A percentile compares a stretch with the other conserved stretches of the same genome.
phyloP scores from a whole-genome alignment of 2,113 vertebrate species.

The Pheucticus melanocephalus region DNA sequence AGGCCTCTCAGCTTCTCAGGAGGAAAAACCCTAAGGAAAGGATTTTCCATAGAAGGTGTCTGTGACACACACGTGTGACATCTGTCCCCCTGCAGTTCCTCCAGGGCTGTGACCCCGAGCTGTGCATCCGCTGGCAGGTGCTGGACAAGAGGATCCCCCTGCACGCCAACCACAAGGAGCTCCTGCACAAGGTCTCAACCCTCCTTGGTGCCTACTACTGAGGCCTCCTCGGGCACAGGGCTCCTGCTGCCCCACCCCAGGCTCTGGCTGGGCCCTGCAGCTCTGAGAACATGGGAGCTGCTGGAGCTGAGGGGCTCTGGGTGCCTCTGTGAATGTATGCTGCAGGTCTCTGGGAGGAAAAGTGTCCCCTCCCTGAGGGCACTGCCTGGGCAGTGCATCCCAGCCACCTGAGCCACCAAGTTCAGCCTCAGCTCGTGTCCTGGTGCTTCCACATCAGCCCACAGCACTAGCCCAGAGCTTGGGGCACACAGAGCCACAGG shows the following conservation, averaged over 20 bases:
- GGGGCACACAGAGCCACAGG: background rate
- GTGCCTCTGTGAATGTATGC: background rate
- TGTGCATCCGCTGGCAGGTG: conserved; percentile 81
- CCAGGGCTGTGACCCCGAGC: background rate
- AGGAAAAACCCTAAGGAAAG: too few species aligned
- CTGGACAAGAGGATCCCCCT: conserved; percentile 77
- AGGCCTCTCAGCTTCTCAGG: too few species aligned
- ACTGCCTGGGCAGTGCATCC: background rate
- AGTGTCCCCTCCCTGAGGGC: background rate
- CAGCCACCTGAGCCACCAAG: background rate
- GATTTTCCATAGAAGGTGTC: too few species aligned
- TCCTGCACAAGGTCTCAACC: conserved; percentile 73
- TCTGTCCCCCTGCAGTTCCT: conserved; percentile 61
- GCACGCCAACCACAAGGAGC: conserved; percentile 76
- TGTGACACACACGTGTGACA: fast-evolving
- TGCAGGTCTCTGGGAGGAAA: background rate
- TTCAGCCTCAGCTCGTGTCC: background rate
- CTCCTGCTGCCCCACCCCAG: background rate
- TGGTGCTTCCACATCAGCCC: background rate
- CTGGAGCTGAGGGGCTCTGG: background rate
- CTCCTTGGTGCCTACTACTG: conserved; percentile 75
- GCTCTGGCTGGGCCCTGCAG: background rate
- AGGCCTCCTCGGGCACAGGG: background rate
- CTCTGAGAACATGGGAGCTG: background rate
- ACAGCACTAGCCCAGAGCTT: background rate